These are phyloP conservation scores for Frankliniella intonsa DNA, from an alignment of 2,888 invertebrate species.

Conservation along the genomic window DNA sequence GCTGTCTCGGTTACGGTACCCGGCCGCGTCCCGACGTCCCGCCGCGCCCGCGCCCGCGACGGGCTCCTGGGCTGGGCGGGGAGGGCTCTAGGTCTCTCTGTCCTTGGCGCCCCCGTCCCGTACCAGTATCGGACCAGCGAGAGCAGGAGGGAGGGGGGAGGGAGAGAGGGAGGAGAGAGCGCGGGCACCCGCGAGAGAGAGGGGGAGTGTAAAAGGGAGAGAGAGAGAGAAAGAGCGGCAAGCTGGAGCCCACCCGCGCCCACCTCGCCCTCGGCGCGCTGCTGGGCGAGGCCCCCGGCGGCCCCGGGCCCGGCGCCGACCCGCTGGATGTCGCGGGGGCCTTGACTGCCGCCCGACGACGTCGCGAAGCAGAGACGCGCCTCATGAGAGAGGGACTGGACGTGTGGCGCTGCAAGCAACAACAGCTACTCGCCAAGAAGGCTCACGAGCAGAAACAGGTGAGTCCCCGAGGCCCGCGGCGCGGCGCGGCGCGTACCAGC, in stretches of 20 bases:
- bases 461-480: not conserved
- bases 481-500: no score
- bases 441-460: conserved; percentile 18
- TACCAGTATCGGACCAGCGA: not conserved
- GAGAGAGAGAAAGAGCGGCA: no score
- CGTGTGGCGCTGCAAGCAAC: conserved; percentile 11
- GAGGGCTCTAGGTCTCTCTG: not conserved
- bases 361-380: conserved; percentile 18
- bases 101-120: not conserved
- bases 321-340: conserved; percentile 14
- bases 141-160: not conserved
- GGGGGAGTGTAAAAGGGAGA: no score
- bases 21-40: not conserved
- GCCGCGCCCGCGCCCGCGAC: not conserved
- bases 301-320: not conserved
- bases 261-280: not conserved
- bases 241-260: not conserved
- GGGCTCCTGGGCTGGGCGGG: not conserved
- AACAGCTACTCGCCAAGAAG: conserved; percentile 22
- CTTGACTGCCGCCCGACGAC: conserved; percentile 20
- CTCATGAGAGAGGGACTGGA: conserved; percentile 11
- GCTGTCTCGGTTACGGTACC: not conserved
- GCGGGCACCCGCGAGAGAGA: no score
- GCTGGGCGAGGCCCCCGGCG: not conserved
- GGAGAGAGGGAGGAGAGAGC: no score